Evolutionary conservation across 2,797 vertebrate genomes (phyloP), one percentile per base, ranked within the genome.

Genomic region (Schizothorax lantsangensis): DNA sequence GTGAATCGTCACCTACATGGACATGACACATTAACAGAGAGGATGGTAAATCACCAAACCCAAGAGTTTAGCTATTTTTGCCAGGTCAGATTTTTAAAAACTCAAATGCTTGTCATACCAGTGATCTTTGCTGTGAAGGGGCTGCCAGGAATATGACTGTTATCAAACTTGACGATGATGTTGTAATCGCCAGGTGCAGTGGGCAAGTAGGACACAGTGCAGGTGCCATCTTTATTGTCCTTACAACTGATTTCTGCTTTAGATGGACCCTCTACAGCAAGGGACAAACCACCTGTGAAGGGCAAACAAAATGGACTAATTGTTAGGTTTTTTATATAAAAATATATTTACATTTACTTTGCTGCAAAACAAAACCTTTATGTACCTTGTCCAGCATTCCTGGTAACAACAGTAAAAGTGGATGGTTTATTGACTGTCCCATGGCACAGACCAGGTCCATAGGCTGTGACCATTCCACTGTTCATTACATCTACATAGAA

Each of bases 191-290:
- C 98, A 0, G 98, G 97, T 0, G 97, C 96, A 0, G 97, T 97
- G 83, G 98, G 98, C 86, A 99, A 90, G 93, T 99, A 99, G 90
- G 98, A 99, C 90, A 99, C 98, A 0, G 97, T 97, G 93, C 98
- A 99, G 2, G 98, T 99, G 14, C 98, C 98, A 0, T 99, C 98
- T 90, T 99, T 98, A 92, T 99, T 99, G 90, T 99, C 98, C 88
- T 98, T 98, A 88, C 98, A 99, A 78, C 97, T 98, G 93, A 99
- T 99, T 93, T 99, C 98, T 0, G 98, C 98, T 93, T 99, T 99
- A 68, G 98, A 99, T 0, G 98, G 98, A 11, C 98, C 98, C 89
- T 99, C 98, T 7, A 99, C 98, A 0, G 98, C 98, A 82, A 99
- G 92, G 0, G 98, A 99, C 84, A 99, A 95, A 21, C 98, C 98